Percentiles rank a stretch among this genome's conserved stretches.
phyloP scores from a whole-genome alignment of 2,113 vertebrate species.

The Anseranas semipalmata region DNA sequence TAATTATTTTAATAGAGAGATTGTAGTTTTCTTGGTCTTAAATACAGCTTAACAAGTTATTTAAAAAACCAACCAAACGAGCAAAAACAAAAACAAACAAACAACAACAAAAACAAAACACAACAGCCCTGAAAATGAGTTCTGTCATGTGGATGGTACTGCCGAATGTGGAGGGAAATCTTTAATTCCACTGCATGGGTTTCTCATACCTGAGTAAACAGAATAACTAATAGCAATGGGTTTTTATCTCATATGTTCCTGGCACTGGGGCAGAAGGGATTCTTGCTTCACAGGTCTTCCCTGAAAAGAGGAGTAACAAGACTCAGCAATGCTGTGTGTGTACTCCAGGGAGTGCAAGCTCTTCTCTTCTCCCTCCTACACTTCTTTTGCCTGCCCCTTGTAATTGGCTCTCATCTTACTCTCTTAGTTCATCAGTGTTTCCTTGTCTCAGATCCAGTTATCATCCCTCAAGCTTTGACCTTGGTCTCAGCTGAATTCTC shows the following conservation, averaged over 20 bases:
- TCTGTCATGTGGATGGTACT: background rate
- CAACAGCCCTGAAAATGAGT: background rate
- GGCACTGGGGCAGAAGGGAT: background rate
- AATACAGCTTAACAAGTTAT: background rate
- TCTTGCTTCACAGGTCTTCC: background rate
- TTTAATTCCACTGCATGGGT: background rate
- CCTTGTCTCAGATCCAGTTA: background rate
- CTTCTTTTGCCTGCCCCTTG: background rate
- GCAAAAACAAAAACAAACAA: too few species aligned
- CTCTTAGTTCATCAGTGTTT: background rate
- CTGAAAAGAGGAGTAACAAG: background rate
- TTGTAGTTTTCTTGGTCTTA: background rate
- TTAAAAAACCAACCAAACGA: too few species aligned
- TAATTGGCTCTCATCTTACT: background rate
- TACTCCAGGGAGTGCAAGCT: background rate
- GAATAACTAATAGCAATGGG: background rate
- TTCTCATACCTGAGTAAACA: background rate
- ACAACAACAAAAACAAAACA: background rate
- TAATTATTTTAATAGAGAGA: background rate
- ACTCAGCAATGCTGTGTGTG: background rate
- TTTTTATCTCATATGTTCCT: background rate
- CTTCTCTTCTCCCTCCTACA: background rate
- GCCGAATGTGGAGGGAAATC: background rate
- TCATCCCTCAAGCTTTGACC: background rate
- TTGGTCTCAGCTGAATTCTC: background rate